phyloP scores from a whole-genome alignment of 2,113 vertebrate genomes.

The Hydrochoerus hydrochaeris region DNA sequence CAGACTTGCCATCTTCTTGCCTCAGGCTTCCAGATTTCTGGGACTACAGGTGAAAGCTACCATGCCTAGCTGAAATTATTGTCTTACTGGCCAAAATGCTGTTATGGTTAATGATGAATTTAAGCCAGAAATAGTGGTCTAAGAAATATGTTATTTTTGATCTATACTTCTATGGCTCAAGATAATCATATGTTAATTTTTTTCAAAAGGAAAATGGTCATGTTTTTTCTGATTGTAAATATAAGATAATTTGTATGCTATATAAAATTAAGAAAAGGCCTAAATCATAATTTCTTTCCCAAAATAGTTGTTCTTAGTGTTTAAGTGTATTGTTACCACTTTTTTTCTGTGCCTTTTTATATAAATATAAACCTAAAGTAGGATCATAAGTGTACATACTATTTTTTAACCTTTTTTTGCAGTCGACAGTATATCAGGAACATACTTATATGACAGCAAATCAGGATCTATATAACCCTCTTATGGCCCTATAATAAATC shows the following conservation, averaged over 20 bases:
- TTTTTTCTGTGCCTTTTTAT: conserved; percentile 40
- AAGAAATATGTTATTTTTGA: conserved; percentile 51
- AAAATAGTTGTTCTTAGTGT: conserved; percentile 46
- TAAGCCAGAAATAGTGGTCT: conserved; percentile 14
- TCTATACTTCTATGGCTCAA: neutral
- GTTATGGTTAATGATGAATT: conserved; percentile 48
- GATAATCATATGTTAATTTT: conserved; percentile 47
- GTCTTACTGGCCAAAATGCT: conserved; percentile 45
- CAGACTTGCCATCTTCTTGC: neutral
- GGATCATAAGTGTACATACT: neutral
- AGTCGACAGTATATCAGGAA: neutral
- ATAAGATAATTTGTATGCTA: conserved; percentile 47
- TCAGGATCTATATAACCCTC: conserved; percentile 38
- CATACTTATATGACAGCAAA: conserved; percentile 36
- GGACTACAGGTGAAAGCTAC: neutral
- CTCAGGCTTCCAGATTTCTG: neutral
- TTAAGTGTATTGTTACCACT: conserved; percentile 9
- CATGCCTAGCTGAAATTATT: conserved; percentile 25
- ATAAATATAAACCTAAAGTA: conserved; percentile 55
- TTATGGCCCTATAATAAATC: conserved; percentile 44
- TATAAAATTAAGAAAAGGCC: conserved; percentile 50
- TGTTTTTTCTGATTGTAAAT: conserved; percentile 58
- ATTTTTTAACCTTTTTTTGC: conserved; percentile 56
- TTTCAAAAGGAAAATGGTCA: conserved; percentile 26
- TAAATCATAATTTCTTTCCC: conserved; percentile 38